A percentile compares a stretch with the other conserved stretches of the same genome.
phyloP scores from a whole-genome alignment of 2,113 vertebrate genomes.

The Herpetotheres cachinnans region DNA sequence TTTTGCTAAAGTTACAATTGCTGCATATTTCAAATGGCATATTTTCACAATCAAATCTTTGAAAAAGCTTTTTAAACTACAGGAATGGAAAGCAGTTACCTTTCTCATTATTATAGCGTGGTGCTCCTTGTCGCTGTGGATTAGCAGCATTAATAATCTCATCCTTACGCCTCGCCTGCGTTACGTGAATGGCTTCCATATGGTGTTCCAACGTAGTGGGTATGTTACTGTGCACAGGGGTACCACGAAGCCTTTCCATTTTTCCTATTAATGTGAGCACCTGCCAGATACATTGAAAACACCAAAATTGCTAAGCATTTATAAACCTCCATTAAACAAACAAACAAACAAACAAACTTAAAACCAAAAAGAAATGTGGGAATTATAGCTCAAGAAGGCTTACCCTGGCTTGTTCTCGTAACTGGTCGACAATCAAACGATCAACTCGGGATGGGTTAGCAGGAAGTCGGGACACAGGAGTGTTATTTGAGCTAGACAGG shows the following conservation, averaged over 20 bases:
- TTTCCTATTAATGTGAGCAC: slow-evolving; percentile 41
- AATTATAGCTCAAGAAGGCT: fast-evolving
- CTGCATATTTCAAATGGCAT: fast-evolving
- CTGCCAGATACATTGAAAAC: background rate
- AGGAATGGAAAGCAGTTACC: background rate
- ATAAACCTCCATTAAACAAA: background rate
- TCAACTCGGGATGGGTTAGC: slow-evolving; percentile 63
- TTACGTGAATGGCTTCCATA: slow-evolving; percentile 36
- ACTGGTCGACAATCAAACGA: slow-evolving; percentile 63
- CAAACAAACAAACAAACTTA: fast-evolving
- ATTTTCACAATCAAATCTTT: fast-evolving
- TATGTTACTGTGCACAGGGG: slow-evolving; percentile 50
- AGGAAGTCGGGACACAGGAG: background rate
- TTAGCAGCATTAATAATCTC: slow-evolving; percentile 55
- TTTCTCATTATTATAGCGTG: slow-evolving; percentile 9
- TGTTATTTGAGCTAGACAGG: background rate
- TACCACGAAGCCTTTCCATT: slow-evolving; percentile 58
- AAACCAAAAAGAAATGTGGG: fast-evolving
- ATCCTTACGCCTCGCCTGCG: slow-evolving; percentile 53
- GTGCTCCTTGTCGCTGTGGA: slow-evolving; percentile 3
- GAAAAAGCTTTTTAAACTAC: background rate
- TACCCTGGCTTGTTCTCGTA: slow-evolving; percentile 58
- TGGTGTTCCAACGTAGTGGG: slow-evolving; percentile 13
- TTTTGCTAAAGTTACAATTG: fast-evolving
- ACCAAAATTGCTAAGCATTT: fast-evolving